Evolutionary conservation across 2,797 vertebrate genomes (phyloP), one percentile per base, ranked within the genome.

Genomic region (Chlorospingus flavigularis): DNA sequence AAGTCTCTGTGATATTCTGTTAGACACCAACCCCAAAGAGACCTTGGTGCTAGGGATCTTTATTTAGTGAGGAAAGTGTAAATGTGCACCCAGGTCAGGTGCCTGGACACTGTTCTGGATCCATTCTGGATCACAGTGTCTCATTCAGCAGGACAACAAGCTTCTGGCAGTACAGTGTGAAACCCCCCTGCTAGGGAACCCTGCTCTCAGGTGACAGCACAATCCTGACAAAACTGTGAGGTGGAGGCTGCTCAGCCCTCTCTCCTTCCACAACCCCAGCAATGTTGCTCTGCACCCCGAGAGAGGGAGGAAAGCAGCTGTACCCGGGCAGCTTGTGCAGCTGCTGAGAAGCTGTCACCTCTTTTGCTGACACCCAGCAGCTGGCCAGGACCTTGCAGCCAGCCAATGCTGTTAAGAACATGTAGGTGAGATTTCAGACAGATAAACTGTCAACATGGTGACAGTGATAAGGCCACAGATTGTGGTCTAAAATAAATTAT

Each of bases 321-420:
- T 33, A 51, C 31, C 13, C 2, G 4, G 80, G 48, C 45, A 79
- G 74, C 71, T 81, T 62, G 55, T 76, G 86, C 80, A 78, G 75
- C 90, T 35, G 50, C 55, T 76, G 74, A 89, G 53, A 68, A 78
- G 72, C 33, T 96, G 86, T 55, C 72, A 61, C 39, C 54, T 86
- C 66, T 65, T 61, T 43, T 79, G 94, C 30, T 95, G 92, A 88
- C 50, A 73, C 12, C 13, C 71, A 96, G 84, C 89, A 94, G 89
- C 96, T 92, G 87, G 78, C 73, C 86, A 62, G 55, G 94, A 81
- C 91, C 88, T 90, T 71, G 70, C 60, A 95, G 81, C 62, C 88
- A 96, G 83, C 66, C 90, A 95, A 92, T 3, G n/a, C 57, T 94
- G 82, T 78, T 83, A 72, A 83, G 85, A 92, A 63, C 58, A 72